These are phyloP conservation scores for Nesogale talazaci DNA, from an alignment of 2,113 vertebrate genomes.

Conservation along the genomic window DNA sequence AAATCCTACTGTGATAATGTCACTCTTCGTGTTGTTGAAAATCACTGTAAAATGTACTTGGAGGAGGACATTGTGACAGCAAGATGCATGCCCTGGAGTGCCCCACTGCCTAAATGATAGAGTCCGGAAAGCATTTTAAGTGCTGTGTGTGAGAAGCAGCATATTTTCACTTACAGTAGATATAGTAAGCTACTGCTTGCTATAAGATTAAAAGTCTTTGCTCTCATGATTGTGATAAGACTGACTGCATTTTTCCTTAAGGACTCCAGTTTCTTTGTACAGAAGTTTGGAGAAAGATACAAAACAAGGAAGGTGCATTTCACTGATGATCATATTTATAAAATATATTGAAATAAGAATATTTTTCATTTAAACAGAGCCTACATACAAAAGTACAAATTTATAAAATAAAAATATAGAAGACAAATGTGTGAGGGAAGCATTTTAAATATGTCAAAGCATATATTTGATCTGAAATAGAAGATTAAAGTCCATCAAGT, in stretches of 20 bases:
- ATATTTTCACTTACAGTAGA: background rate
- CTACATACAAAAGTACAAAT: background rate
- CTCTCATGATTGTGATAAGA: background rate
- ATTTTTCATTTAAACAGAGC: background rate
- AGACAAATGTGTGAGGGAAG: background rate
- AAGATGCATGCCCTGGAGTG: conserved; percentile 57
- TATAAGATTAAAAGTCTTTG: background rate
- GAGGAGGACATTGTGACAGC: conserved; percentile 66
- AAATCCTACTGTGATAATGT: conserved; percentile 83
- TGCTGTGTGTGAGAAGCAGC: conserved; percentile 8
- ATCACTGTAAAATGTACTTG: conserved; percentile 76
- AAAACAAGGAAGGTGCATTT: background rate
- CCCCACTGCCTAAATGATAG: conserved; percentile 61
- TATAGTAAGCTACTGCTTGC: fast-evolving
- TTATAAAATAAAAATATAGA: background rate
- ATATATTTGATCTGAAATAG: background rate
- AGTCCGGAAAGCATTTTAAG: conserved; percentile 43
- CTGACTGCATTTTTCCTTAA: fast-evolving
- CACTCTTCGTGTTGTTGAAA: conserved; percentile 75
- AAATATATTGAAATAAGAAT: background rate
- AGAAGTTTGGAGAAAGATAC: background rate
- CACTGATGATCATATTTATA: background rate
- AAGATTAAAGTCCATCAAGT: background rate
- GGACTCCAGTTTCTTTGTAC: background rate
- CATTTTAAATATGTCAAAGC: background rate